Percentiles rank a stretch among this genome's conserved stretches.
Conservation (phyloP, 2,113 vertebrate genomes). For the Grantiella picta region DNA sequence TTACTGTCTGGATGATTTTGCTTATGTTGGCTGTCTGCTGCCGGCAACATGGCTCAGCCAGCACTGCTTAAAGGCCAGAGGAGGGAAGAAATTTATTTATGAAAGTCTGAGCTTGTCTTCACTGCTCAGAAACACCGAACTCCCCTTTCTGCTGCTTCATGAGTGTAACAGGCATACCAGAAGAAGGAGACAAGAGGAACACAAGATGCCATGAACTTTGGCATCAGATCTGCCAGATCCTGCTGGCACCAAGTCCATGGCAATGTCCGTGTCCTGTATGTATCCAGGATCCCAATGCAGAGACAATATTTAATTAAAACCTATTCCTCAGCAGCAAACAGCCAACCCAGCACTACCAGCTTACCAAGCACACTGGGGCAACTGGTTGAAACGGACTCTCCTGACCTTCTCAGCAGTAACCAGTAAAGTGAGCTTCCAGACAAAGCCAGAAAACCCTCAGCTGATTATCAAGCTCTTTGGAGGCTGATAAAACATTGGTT, state of each 20-base stretch:
- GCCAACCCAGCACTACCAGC: not conserved
- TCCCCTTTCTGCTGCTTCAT: not conserved
- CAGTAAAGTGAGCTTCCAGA: not conserved
- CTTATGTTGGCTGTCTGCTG: not conserved
- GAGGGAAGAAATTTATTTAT: not conserved
- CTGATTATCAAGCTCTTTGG: not conserved
- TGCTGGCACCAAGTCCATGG: not conserved
- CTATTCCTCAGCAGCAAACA: not conserved
- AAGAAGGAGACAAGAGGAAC: not conserved
- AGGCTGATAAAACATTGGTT: not conserved
- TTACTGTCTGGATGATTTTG: not conserved
- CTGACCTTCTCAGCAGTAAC: not conserved
- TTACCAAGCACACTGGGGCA: not conserved
- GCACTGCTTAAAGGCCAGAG: not conserved
- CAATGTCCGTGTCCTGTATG: not conserved
- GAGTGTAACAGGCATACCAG: not conserved
- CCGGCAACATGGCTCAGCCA: not conserved
- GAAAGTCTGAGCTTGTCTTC: not conserved
- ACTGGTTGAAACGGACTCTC: not conserved
- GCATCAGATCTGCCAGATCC: too few relatives aligned
- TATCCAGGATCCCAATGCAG: not conserved
- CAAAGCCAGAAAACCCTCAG: not conserved
- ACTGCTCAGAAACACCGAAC: not conserved
- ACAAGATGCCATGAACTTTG: not conserved
- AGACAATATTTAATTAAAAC: not conserved